Percentiles rank a stretch among this genome's conserved stretches.
phyloP scores from a whole-genome alignment of 2,113 vertebrate genomes.

The Phainopepla nitens region DNA sequence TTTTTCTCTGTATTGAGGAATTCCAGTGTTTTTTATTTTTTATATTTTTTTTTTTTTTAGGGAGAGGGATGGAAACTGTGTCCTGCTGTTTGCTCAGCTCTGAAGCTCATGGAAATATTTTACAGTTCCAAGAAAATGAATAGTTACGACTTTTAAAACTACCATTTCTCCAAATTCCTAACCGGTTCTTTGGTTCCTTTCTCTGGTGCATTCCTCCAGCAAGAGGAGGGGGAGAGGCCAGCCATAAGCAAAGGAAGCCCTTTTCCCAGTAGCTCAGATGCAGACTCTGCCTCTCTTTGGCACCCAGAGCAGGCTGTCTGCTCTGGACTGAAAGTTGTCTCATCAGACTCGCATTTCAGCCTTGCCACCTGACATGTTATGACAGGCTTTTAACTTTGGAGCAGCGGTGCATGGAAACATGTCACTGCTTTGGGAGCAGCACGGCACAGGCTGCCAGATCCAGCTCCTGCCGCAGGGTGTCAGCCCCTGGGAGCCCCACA shows the following conservation, averaged over 20 bases:
- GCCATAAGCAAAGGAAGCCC: not conserved
- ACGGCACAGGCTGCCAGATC: not conserved
- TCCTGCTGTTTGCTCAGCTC: not conserved
- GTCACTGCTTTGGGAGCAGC: not conserved
- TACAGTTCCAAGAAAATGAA: not conserved
- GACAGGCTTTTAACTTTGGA: constrained; percentile 14
- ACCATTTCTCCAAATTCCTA: not conserved
- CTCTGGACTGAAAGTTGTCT: not conserved
- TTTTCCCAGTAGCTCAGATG: not conserved
- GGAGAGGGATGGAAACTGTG: not conserved
- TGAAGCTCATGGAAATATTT: not conserved
- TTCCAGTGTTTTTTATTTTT: not conserved
- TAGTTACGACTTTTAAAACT: not conserved
- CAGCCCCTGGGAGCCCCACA: not conserved
- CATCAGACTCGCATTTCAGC: not conserved
- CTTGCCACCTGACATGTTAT: not conserved
- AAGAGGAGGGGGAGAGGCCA: not conserved
- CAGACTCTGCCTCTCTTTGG: not conserved
- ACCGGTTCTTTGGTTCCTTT: not conserved
- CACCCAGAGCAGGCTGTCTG: not conserved
- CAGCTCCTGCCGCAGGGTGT: not conserved
- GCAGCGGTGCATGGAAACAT: not conserved
- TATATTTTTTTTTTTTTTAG: too few species aligned
- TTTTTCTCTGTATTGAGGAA: not conserved
- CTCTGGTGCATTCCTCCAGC: not conserved